These are phyloP conservation scores for Procambarus clarkii DNA, from an alignment of 1,140 invertebrate genomes.

Conservation along the genomic window DNA sequence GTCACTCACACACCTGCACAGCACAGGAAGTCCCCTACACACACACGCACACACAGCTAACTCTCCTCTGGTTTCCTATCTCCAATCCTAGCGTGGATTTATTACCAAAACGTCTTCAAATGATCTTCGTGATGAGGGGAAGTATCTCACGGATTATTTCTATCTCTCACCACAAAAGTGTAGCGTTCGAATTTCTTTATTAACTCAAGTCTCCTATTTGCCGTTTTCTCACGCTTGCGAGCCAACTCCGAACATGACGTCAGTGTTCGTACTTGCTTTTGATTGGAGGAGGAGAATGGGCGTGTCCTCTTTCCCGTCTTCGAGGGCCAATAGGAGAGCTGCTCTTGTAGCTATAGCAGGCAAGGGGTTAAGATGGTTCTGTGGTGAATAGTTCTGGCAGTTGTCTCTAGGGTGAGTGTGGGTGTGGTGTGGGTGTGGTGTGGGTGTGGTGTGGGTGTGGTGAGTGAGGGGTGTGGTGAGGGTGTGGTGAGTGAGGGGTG, in stretches of 20 bases:
- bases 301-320: neutral
- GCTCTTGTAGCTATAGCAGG: neutral
- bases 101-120: no score
- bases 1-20: neutral
- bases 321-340: neutral
- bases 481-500: neutral
- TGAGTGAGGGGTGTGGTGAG: no score
- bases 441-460: no score
- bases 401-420: neutral
- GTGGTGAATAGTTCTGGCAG: neutral
- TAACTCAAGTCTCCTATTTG: no score
- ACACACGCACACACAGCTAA: no score
- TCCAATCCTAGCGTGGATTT: no score
- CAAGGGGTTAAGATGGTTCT: neutral
- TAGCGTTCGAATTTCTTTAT: no score
- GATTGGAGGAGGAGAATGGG: neutral
- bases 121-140: no score
- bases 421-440: no score
- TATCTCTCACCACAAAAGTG: no score
- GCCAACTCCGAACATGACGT: neutral
- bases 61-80: no score
- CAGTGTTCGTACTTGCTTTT: neutral
- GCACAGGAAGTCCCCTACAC: neutral
- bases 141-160: no score
- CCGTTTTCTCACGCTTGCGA: neutral